Conservation (phyloP, 2,113 vertebrate species). For the Podarcis muralis region DNA sequence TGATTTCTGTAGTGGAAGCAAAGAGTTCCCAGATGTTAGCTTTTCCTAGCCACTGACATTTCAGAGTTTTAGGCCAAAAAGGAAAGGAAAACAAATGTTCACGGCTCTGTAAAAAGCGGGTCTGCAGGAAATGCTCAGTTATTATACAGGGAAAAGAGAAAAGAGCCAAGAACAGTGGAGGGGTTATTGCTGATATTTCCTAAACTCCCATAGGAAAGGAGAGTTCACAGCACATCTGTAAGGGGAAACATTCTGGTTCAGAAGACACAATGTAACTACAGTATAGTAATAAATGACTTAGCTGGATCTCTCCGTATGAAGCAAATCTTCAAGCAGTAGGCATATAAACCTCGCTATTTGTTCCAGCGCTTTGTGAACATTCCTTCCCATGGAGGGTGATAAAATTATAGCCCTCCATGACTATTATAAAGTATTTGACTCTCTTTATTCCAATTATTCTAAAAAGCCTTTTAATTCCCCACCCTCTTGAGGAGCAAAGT, state of each 20-base stretch:
- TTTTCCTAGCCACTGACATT: slow-evolving; percentile 51
- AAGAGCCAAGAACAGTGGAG: background rate
- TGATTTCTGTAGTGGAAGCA: slow-evolving; percentile 52
- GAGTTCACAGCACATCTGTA: background rate
- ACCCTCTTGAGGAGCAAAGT: background rate
- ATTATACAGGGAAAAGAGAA: background rate
- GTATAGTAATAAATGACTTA: slow-evolving; percentile 23
- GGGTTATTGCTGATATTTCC: slow-evolving; percentile 1
- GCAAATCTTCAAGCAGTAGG: slow-evolving; percentile 25
- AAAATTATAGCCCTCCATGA: background rate
- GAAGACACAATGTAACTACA: background rate
- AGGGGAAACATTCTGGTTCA: slow-evolving; percentile 17
- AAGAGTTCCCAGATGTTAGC: slow-evolving; percentile 51
- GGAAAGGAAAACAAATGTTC: background rate
- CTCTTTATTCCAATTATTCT: slow-evolving; percentile 21
- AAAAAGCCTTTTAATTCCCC: background rate
- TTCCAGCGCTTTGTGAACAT: background rate
- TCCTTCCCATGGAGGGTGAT: background rate
- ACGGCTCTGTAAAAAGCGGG: slow-evolving; percentile 15
- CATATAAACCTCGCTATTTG: slow-evolving; percentile 23
- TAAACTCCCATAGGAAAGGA: slow-evolving; percentile 1
- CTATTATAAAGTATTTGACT: slow-evolving; percentile 5
- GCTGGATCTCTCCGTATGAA: slow-evolving; percentile 4
- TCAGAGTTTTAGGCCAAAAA: slow-evolving; percentile 31
- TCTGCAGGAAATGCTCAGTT: slow-evolving; percentile 31